These are phyloP conservation scores for Augochlora pura DNA, from an alignment of 1,140 invertebrate species.

Conservation along the genomic window DNA sequence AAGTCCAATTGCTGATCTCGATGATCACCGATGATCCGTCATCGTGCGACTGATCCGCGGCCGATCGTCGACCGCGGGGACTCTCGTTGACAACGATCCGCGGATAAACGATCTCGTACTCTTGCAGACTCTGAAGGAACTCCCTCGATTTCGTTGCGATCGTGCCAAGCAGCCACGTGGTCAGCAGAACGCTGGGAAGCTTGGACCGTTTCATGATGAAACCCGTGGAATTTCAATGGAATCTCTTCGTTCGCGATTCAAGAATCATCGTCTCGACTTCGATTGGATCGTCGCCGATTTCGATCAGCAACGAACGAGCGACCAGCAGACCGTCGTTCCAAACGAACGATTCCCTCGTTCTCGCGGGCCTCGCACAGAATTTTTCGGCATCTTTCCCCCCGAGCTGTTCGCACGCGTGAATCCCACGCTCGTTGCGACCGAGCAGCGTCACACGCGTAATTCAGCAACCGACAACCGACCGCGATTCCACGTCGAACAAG, in stretches of 20 bases:
- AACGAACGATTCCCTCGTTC: too few relatives aligned
- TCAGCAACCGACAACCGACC: not conserved
- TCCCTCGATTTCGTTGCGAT: slow-evolving; percentile 32
- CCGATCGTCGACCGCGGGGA: slow-evolving; percentile 40
- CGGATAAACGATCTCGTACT: slow-evolving; percentile 58
- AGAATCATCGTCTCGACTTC: not conserved
- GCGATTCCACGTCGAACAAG: slow-evolving; percentile 42
- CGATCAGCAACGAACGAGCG: too few relatives aligned
- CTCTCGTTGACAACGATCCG: slow-evolving; percentile 27
- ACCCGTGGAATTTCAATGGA: not conserved
- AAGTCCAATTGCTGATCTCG: slow-evolving; percentile 66
- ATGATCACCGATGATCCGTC: slow-evolving; percentile 34
- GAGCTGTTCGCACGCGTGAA: too few relatives aligned
- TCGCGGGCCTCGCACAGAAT: too few relatives aligned
- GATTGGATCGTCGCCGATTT: not conserved
- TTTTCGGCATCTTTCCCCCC: too few relatives aligned
- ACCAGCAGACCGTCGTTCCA: too few relatives aligned
- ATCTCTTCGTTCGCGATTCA: not conserved
- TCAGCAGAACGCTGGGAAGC: slow-evolving; percentile 32
- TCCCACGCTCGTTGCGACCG: too few relatives aligned
- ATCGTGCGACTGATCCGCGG: not conserved
- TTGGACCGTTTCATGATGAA: slow-evolving; percentile 14
- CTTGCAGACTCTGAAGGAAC: not conserved
- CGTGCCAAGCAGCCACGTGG: slow-evolving; percentile 33
- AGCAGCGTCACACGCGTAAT: too few relatives aligned